Conservation (phyloP, 2,888 invertebrate genomes). For the Tholera decimalis region DNA sequence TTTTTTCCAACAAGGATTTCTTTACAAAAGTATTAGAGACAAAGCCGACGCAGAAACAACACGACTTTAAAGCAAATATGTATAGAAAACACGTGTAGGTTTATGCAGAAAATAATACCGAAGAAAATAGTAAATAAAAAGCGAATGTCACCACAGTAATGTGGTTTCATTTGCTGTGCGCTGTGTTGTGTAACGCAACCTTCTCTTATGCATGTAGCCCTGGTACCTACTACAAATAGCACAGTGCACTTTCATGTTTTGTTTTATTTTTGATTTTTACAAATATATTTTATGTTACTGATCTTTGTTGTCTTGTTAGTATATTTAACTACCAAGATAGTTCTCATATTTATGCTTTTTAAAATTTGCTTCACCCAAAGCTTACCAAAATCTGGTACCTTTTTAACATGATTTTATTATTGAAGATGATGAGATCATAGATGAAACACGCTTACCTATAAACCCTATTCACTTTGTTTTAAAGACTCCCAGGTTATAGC, state of each 20-base stretch:
- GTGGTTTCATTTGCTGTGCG: constrained; percentile 64
- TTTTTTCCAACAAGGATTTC: constrained; percentile 36
- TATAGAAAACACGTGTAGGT: constrained; percentile 56
- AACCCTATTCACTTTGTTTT: not conserved
- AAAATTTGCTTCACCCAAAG: not conserved
- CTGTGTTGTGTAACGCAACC: constrained; percentile 51
- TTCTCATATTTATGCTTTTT: not conserved
- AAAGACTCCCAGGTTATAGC: not conserved
- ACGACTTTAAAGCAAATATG: constrained; percentile 53
- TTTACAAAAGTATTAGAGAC: constrained; percentile 54
- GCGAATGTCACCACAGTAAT: constrained; percentile 60
- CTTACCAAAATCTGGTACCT: not conserved
- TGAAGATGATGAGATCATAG: too few relatives aligned
- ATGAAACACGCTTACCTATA: not conserved
- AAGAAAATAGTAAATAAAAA: constrained; percentile 57
- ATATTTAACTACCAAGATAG: not conserved
- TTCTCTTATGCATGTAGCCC: constrained; percentile 55
- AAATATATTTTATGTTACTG: constrained; percentile 13
- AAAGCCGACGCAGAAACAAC: constrained; percentile 49
- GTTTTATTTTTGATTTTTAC: constrained; percentile 22
- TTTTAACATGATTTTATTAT: too few relatives aligned
- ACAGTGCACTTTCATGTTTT: constrained; percentile 22
- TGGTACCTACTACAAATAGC: constrained; percentile 53
- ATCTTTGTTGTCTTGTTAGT: constrained; percentile 9
- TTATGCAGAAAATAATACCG: constrained; percentile 60